Conservation (phyloP, 1,140 invertebrate species). For the Brachionus asplanchnoidis region DNA sequence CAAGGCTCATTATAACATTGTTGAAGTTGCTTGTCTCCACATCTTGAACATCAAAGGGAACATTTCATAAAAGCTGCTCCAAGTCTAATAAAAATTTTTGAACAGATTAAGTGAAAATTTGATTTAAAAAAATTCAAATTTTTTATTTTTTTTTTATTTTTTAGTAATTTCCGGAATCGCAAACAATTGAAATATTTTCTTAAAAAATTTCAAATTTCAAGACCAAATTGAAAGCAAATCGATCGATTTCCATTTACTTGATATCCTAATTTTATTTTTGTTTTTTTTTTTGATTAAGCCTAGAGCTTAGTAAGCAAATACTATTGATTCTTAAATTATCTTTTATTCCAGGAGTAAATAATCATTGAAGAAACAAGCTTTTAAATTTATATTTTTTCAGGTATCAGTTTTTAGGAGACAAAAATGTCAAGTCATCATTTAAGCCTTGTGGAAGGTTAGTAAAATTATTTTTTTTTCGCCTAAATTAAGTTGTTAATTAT, state of each 20-base stretch:
- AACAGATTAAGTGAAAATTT: background rate
- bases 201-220: background rate
- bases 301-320: background rate
- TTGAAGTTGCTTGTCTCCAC: background rate
- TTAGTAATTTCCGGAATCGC: background rate
- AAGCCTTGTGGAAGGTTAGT: too few relatives aligned
- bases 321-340: background rate
- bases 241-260: background rate
- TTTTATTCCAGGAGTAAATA: background rate
- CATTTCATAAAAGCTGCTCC: background rate
- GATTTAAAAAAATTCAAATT: background rate
- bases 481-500: background rate
- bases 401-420: background rate
- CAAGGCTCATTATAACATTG: background rate
- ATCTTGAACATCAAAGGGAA: background rate
- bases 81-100: background rate
- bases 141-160: background rate
- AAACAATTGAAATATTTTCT: background rate
- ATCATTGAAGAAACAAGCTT: background rate
- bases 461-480: background rate
- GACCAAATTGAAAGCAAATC: background rate
- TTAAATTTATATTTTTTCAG: background rate
- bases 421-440: background rate
- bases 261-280: background rate
- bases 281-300: background rate